Percentiles rank a stretch among this genome's conserved stretches.
phyloP scores from a whole-genome alignment of 1,140 invertebrate genomes.

The Cydia strobilella region DNA sequence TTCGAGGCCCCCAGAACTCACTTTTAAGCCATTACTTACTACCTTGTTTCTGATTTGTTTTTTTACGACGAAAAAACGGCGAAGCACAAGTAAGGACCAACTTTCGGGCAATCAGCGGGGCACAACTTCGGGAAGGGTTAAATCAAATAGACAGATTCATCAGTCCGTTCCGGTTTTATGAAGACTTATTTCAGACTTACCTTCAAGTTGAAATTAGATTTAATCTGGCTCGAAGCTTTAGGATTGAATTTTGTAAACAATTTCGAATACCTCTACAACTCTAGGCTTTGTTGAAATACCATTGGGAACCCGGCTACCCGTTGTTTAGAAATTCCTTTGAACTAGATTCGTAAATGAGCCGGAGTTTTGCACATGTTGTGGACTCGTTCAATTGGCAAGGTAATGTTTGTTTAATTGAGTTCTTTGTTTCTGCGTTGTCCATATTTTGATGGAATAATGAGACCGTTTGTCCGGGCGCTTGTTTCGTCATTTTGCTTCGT shows the following conservation, averaged over 20 bases:
- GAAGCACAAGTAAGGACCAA: constrained; percentile 69
- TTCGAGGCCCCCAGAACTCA: constrained; percentile 55
- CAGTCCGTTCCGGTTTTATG: constrained; percentile 74
- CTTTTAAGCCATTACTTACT: constrained; percentile 74
- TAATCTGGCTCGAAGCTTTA: constrained; percentile 79
- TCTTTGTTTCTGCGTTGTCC: constrained; percentile 34
- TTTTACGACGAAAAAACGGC: constrained; percentile 64
- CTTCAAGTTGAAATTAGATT: constrained; percentile 80
- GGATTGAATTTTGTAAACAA: constrained; percentile 81
- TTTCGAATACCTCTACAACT: constrained; percentile 78
- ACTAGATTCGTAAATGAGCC: constrained; percentile 73
- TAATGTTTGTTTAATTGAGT: constrained; percentile 63
- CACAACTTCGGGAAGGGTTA: constrained; percentile 74
- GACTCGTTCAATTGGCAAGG: constrained; percentile 52
- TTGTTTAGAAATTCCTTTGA: constrained; percentile 76
- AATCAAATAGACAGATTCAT: constrained; percentile 66
- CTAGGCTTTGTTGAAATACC: constrained; percentile 78
- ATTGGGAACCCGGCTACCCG: constrained; percentile 70
- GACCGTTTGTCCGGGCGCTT: not conserved
- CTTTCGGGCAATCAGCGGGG: constrained; percentile 77
- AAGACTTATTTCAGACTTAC: constrained; percentile 80
- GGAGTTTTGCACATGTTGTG: constrained; percentile 59
- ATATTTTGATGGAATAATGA: constrained; percentile 26
- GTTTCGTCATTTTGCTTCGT: not conserved
- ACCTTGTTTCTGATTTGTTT: constrained; percentile 76